Evolutionary conservation across 2,888 invertebrate species (phyloP).

Genomic region (Incurvaria masculella): DNA sequence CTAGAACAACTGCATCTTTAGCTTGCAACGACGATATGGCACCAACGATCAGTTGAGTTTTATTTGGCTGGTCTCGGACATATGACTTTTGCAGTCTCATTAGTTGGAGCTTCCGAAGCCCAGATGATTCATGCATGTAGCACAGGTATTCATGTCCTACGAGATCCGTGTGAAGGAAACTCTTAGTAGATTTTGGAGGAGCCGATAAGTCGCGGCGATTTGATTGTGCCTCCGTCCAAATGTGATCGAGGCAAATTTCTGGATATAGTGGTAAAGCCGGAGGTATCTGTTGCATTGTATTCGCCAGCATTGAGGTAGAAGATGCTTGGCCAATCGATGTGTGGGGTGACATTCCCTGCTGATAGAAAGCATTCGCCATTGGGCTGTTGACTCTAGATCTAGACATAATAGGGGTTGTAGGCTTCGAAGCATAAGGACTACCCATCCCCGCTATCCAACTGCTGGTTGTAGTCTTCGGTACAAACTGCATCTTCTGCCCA

Average conservation of each 20-base stretch:
- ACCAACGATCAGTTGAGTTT: slow-evolving; percentile 72
- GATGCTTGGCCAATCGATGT: slow-evolving; percentile 46
- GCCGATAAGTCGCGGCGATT: slow-evolving; percentile 38
- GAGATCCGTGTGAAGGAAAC: slow-evolving; percentile 82
- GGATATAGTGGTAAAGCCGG: slow-evolving; percentile 74
- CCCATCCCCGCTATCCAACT: slow-evolving; percentile 33
- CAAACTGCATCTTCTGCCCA: slow-evolving; percentile 2
- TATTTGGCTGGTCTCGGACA: slow-evolving; percentile 35
- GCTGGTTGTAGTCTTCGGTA: slow-evolving; percentile 14
- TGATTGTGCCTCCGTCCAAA: slow-evolving; percentile 77
- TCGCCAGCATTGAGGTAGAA: slow-evolving; percentile 42
- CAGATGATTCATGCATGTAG: slow-evolving; percentile 57
- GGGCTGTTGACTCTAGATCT: slow-evolving; percentile 43
- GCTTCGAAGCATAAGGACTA: slow-evolving; percentile 41
- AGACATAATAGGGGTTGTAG: slow-evolving; percentile 28
- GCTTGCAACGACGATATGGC: slow-evolving; percentile 69
- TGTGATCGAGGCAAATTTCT: slow-evolving; percentile 82
- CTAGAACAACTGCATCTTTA: slow-evolving; percentile 78
- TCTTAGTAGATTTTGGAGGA: slow-evolving; percentile 49
- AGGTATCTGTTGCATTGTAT: slow-evolving; percentile 43
- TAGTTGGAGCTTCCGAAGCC: slow-evolving; percentile 58
- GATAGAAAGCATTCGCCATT: slow-evolving; percentile 44
- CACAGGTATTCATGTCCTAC: slow-evolving; percentile 84
- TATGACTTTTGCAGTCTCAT: slow-evolving; percentile 66
- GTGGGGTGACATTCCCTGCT: slow-evolving; percentile 47